These are phyloP conservation scores for Microchrysa polita DNA, from an alignment of 2,888 invertebrate genomes.

Conservation along the genomic window DNA sequence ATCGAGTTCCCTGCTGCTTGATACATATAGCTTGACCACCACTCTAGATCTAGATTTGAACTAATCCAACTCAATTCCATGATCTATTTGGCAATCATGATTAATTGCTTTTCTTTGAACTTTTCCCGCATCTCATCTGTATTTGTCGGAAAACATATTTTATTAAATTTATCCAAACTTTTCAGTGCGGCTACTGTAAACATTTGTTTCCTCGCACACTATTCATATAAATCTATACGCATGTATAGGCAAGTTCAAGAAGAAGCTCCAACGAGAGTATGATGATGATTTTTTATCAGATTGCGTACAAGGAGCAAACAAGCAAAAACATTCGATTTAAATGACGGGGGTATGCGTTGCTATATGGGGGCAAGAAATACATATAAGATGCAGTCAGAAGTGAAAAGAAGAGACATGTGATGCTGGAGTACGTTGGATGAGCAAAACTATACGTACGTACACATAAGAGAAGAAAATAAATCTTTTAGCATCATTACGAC, in stretches of 20 bases:
- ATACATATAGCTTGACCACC: too few species aligned
- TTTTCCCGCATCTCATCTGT: background rate
- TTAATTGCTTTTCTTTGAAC: conserved; percentile 9
- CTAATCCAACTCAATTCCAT: too few species aligned
- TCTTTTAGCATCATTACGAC: conserved; percentile 35
- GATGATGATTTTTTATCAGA: background rate
- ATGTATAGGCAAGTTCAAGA: too few species aligned
- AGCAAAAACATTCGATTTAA: conserved; percentile 10
- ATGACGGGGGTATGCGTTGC: background rate
- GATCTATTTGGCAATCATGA: conserved; percentile 1
- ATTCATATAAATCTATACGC: background rate
- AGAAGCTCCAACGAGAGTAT: too few species aligned
- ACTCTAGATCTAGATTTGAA: too few species aligned
- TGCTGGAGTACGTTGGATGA: background rate
- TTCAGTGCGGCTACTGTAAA: conserved; percentile 21
- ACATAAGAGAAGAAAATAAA: conserved; percentile 5
- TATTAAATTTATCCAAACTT: conserved; percentile 27
- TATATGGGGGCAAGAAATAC: too few species aligned
- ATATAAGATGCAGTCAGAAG: too few species aligned
- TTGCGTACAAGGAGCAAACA: background rate
- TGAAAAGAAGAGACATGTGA: too few species aligned
- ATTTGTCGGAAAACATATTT: background rate
- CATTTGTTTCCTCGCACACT: conserved; percentile 22
- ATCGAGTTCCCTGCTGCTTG: too few species aligned
- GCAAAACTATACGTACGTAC: background rate